A percentile compares a stretch with the other conserved stretches of the same genome.
Evolutionary conservation across 2,113 vertebrate species (phyloP).

Genomic region (Gulo gulo): DNA sequence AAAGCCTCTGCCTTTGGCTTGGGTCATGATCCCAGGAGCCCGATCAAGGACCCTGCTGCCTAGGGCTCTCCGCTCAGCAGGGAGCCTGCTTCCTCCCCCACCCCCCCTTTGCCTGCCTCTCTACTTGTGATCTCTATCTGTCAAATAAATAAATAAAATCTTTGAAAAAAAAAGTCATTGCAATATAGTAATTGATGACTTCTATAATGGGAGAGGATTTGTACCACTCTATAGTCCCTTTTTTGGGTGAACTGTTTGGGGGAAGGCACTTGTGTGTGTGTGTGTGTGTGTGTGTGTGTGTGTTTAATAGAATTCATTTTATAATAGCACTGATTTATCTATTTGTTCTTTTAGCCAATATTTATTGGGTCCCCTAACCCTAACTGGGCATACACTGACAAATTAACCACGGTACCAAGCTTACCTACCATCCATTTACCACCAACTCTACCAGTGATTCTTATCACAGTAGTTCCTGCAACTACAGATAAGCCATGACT

Average conservation of each 20-base stretch:
- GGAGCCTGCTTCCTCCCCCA: no score
- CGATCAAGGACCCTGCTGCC: no score
- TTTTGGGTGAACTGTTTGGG: neutral
- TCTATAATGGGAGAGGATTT: neutral
- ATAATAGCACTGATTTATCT: neutral
- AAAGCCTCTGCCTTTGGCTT: no score
- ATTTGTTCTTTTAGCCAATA: neutral
- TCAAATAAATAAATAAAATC: no score
- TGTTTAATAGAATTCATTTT: neutral
- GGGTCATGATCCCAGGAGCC: no score
- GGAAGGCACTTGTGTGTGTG: neutral
- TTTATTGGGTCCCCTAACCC: neutral
- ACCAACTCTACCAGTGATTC: neutral
- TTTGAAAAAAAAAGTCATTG: constrained; percentile 15
- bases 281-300: neutral
- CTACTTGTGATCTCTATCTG: no score
- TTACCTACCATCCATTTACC: neutral
- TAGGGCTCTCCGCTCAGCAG: no score
- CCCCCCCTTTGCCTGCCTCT: no score
- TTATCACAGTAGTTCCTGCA: neutral
- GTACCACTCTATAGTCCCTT: neutral
- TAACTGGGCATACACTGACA: neutral
- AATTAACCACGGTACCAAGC: neutral
- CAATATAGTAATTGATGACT: neutral
- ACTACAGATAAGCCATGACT: neutral